Conservation (phyloP, 2,888 invertebrate species). For the Acleris emargana region DNA sequence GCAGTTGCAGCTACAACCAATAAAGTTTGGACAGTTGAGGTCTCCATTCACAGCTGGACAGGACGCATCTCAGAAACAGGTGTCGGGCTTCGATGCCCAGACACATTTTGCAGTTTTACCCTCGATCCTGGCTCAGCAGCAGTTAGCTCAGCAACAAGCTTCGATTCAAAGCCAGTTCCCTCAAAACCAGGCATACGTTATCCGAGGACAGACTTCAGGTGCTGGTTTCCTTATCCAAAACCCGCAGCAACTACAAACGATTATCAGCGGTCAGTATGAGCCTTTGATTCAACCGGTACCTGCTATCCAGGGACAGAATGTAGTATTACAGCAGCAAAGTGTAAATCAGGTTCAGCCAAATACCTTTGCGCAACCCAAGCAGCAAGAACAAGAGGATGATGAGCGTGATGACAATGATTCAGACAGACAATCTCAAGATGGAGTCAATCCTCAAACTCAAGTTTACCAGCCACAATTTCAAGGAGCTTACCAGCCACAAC, state of each 20-base stretch:
- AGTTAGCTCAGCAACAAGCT: conserved; percentile 44
- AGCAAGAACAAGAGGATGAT: conserved; percentile 30
- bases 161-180: conserved; percentile 47
- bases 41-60: conserved; percentile 55
- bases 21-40: conserved; percentile 57
- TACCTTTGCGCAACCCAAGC: conserved; percentile 36
- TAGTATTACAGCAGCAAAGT: conserved; percentile 49
- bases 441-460: conserved; percentile 31
- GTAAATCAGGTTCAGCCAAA: conserved; percentile 45
- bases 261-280: conserved; percentile 43
- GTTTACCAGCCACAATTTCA: conserved; percentile 23
- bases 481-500: conserved; percentile 17
- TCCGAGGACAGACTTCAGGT: conserved; percentile 48
- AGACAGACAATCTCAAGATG: conserved; percentile 42
- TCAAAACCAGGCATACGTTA: conserved; percentile 54
- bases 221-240: conserved; percentile 35
- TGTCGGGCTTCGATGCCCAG: conserved; percentile 62
- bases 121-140: conserved; percentile 68
- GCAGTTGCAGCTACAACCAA: conserved; percentile 67
- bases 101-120: conserved; percentile 71
- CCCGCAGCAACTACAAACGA: conserved; percentile 47
- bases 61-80: conserved; percentile 55
- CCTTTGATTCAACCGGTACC: conserved; percentile 41
- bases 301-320: conserved; percentile 56
- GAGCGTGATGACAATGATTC: conserved; percentile 35